A percentile compares a stretch with the other conserved stretches of the same genome.
Evolutionary conservation across 2,113 vertebrate genomes (phyloP).

Genomic region (Labrus mixtus): DNA sequence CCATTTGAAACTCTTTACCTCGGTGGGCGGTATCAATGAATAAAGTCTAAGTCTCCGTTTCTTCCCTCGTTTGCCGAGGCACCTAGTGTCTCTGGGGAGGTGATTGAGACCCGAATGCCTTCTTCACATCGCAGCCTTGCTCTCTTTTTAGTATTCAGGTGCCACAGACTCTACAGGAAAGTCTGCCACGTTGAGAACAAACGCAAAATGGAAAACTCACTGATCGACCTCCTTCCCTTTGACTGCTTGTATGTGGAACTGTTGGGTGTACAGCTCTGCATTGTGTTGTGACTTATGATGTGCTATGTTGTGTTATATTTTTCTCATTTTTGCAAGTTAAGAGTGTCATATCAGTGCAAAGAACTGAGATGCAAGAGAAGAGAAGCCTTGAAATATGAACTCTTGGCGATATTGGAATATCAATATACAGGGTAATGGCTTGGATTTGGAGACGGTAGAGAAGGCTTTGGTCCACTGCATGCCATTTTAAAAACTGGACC

Average conservation of each 20-base stretch:
- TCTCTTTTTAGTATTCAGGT: constrained; percentile 74
- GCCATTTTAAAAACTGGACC: constrained; percentile 36
- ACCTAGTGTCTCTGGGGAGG: constrained; percentile 70
- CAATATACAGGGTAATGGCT: constrained; percentile 63
- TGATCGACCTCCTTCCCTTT: constrained; percentile 62
- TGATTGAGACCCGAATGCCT: constrained; percentile 68
- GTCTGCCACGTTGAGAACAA: constrained; percentile 64
- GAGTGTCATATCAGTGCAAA: constrained; percentile 55
- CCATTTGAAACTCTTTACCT: constrained; percentile 84
- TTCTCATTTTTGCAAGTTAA: constrained; percentile 36
- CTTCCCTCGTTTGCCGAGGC: constrained; percentile 61
- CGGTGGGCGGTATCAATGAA: constrained; percentile 80
- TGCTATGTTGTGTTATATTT: constrained; percentile 18
- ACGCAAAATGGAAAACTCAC: constrained; percentile 62
- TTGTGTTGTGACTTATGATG: constrained; percentile 20
- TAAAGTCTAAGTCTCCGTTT: constrained; percentile 72
- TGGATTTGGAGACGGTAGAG: constrained; percentile 30
- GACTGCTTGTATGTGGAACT: constrained; percentile 51
- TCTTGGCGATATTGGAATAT: constrained; percentile 65
- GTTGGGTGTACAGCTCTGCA: constrained; percentile 43
- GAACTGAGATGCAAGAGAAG: constrained; percentile 47
- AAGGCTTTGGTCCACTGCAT: constrained; percentile 44
- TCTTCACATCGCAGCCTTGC: constrained; percentile 59
- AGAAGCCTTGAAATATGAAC: constrained; percentile 56
- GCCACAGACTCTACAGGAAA: constrained; percentile 60